These are phyloP conservation scores for Andricus curvator DNA, from an alignment of 2,888 invertebrate species.

Conservation along the genomic window DNA sequence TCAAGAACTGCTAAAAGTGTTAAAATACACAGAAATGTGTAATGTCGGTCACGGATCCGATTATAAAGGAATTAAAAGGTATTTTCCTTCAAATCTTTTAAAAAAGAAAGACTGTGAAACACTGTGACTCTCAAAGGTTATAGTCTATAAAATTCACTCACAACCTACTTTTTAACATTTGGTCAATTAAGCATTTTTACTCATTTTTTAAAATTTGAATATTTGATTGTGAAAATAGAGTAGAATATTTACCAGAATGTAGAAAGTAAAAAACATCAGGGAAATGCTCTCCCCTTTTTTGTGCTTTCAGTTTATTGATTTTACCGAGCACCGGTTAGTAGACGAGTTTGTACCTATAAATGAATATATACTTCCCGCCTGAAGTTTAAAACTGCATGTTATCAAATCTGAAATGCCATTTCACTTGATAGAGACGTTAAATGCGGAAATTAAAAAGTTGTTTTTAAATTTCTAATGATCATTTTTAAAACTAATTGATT, in stretches of 20 bases:
- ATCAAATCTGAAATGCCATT: too few relatives aligned
- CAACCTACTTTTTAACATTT: neutral
- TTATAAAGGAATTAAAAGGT: slow-evolving; percentile 83
- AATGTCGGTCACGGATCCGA: slow-evolving; percentile 82
- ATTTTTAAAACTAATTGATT: too few relatives aligned
- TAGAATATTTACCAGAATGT: neutral
- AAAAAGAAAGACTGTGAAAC: neutral
- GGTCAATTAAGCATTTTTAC: neutral
- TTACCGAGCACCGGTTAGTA: neutral
- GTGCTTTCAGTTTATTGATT: neutral
- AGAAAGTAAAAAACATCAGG: neutral
- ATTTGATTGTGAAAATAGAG: slow-evolving; percentile 13
- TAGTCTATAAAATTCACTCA: neutral
- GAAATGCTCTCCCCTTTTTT: neutral
- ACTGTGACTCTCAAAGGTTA: neutral
- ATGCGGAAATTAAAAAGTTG: too few relatives aligned
- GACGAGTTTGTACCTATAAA: neutral
- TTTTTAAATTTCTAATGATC: too few relatives aligned
- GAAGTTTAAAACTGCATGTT: neutral
- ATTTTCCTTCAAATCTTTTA: slow-evolving; percentile 51
- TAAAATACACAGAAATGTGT: slow-evolving; percentile 59
- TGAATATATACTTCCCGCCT: neutral
- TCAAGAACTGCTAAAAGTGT: neutral
- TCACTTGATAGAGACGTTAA: too few relatives aligned
- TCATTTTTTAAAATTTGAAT: slow-evolving; percentile 12